These are phyloP conservation scores for Pyrochroa serraticornis DNA, from an alignment of 2,888 invertebrate species.

Conservation along the genomic window DNA sequence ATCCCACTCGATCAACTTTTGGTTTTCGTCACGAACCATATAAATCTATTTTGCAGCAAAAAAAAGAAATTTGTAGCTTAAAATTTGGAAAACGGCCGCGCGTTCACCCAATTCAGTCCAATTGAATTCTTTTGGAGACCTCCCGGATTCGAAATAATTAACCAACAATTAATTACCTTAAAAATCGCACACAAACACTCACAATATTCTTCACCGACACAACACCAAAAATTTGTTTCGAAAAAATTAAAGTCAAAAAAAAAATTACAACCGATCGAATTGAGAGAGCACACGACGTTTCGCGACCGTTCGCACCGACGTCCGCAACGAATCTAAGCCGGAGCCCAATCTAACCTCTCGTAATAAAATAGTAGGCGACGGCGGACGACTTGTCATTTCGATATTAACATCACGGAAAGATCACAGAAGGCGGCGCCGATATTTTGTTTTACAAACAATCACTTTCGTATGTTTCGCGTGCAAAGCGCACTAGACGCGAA, in stretches of 20 bases:
- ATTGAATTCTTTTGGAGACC: too few species aligned
- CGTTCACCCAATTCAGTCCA: too few species aligned
- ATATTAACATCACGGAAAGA: neutral
- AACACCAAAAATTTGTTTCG: neutral
- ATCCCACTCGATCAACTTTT: too few species aligned
- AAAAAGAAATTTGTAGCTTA: too few species aligned
- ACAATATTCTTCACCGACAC: neutral
- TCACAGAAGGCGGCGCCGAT: neutral
- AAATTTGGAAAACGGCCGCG: too few species aligned
- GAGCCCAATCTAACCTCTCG: slow-evolving; percentile 5
- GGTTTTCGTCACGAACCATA: too few species aligned
- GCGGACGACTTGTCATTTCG: neutral
- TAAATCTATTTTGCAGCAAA: too few species aligned
- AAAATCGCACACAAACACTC: neutral
- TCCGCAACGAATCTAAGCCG: slow-evolving; percentile 7
- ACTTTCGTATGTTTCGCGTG: neutral
- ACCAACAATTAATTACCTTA: too few species aligned
- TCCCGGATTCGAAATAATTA: too few species aligned
- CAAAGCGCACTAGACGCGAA: neutral
- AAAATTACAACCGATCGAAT: neutral
- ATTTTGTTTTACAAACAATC: neutral
- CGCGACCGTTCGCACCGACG: neutral
- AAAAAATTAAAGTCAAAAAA: too few species aligned
- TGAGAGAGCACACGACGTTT: neutral
- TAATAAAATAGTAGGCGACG: neutral